Conservation (phyloP, 2,113 vertebrate genomes). For the Nansenia antarctica region DNA sequence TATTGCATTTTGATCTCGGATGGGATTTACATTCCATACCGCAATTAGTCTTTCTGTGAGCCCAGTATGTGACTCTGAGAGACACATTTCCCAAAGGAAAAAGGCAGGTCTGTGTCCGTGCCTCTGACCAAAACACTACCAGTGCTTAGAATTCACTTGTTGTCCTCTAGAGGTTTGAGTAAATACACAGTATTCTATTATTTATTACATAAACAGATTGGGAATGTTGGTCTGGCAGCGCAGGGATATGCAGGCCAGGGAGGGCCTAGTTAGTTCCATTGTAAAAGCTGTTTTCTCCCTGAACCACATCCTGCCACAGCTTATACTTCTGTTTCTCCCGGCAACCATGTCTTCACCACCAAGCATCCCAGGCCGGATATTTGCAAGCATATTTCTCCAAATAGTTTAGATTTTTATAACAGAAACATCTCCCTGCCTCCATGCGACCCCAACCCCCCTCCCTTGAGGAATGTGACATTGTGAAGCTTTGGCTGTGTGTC, state of each 20-base stretch:
- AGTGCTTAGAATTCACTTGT: neutral
- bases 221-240: conserved; percentile 47
- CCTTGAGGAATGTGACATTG: conserved; percentile 75
- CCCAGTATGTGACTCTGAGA: too few relatives aligned
- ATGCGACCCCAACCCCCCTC: conserved; percentile 35
- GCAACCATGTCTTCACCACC: too few relatives aligned
- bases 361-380: conserved; percentile 42
- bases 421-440: neutral
- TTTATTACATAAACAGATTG: conserved; percentile 40
- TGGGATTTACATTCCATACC: neutral
- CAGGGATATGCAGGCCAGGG: conserved; percentile 44
- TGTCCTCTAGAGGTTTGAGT: neutral
- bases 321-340: conserved; percentile 33
- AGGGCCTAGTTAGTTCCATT: conserved; percentile 39
- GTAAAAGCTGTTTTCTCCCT: conserved; percentile 59
- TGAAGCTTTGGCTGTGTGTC: conserved; percentile 66
- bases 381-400: conserved; percentile 60
- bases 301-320: conserved; percentile 63
- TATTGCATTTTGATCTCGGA: neutral
- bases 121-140: neutral
- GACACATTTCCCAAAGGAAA: neutral
- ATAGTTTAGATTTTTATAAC: conserved; percentile 57
- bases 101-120: too few relatives aligned
- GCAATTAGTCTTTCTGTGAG: too few relatives aligned
- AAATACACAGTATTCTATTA: neutral